Evolutionary conservation across 1,140 invertebrate genomes (phyloP), one percentile per base, ranked within the genome.

Genomic region (Phortica variegata): DNA sequence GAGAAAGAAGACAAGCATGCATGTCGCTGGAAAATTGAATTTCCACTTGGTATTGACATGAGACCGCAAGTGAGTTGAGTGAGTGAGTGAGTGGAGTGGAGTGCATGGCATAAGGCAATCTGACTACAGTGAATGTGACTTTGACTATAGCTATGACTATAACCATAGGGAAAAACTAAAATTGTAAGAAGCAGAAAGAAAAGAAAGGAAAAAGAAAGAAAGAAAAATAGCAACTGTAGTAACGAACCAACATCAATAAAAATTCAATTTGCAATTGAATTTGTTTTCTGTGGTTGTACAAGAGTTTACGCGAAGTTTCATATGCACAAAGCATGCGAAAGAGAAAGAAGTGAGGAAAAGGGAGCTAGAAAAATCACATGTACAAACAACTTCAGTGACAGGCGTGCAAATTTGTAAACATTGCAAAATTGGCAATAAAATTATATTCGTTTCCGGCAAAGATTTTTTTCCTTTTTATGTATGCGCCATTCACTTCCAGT

Each of bases 211-310:
- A 29, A 12, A 20, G 33, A 53, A 60, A 38, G 36, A 58, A 58
- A 53, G 49, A 57, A 57, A 58, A 58, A 58, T 58, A 55, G 58
- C 56, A 58, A 58, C 57, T 48, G 43, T 46, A 41, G 23, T 43
- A 38, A 26, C 20, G 18, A 52, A 55, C n/a, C 60, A 63, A 66
- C 56, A 52, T 66, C 63, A 68, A 68, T 68, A 68, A 63, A 68
- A 68, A 68, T 68, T 60, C 63, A 68, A 68, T 68, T 68, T 62
- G 42, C 47, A 68, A 68, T 56, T 40, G 63, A 68, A 68, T 68
- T 68, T 63, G 54, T 68, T 66, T 66, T 66, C 50, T 15, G 32
- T 34, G 32, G 32, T n/a, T 8, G 13, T 4, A 34, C 8, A 4
- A 4, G n/a, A 13, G 13, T 13, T 6, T 34, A n/a, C 9, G 32